A percentile compares a stretch with the other conserved stretches of the same genome.
Conservation (phyloP, 2,113 vertebrate genomes). For the Pseudois nayaur region DNA sequence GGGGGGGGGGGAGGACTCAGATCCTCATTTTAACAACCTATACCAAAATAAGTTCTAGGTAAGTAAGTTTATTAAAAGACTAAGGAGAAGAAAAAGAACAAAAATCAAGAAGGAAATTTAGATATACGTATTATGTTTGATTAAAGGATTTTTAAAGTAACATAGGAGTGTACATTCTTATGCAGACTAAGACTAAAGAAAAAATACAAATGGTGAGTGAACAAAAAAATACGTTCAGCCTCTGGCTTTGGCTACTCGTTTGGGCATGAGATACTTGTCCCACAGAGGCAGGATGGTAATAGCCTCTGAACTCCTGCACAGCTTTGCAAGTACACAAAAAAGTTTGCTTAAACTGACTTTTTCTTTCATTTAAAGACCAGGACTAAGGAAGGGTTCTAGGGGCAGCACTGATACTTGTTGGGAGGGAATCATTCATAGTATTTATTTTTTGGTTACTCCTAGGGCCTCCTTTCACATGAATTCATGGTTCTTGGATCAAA, state of each 20-base stretch:
- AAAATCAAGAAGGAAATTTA: slow-evolving; percentile 3
- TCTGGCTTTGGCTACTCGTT: not conserved
- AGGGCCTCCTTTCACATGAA: not conserved
- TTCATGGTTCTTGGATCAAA: not conserved
- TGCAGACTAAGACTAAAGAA: not conserved
- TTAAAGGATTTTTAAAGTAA: not conserved
- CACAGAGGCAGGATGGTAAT: not conserved
- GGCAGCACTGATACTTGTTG: not conserved
- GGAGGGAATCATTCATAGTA: not conserved
- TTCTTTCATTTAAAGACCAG: not conserved
- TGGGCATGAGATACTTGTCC: not conserved
- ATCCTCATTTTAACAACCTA: not conserved
- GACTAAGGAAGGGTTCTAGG: not conserved
- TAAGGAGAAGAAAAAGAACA: not conserved
- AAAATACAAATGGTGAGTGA: not conserved
- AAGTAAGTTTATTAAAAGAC: not conserved
- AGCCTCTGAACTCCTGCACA: not conserved
- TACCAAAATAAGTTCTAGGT: not conserved
- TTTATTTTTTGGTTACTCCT: not conserved
- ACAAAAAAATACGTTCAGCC: not conserved
- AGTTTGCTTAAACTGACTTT: not conserved
- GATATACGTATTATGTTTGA: not conserved
- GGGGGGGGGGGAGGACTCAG: not conserved
- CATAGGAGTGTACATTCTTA: not conserved
- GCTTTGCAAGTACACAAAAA: not conserved